Evolutionary conservation across 2,113 vertebrate species (phyloP).

Genomic region (Puma concolor): DNA sequence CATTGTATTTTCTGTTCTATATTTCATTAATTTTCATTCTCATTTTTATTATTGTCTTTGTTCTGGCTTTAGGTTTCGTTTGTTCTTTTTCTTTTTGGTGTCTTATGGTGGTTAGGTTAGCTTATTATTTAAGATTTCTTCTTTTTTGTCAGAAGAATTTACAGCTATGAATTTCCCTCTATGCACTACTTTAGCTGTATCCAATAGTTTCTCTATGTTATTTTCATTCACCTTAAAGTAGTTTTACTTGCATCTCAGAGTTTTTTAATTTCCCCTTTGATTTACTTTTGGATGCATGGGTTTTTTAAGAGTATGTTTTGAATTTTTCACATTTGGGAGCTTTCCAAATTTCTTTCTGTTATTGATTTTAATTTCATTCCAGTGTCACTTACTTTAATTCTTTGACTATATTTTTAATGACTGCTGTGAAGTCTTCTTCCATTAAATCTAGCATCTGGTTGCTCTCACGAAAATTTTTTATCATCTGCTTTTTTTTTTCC

Average conservation of each 20-base stretch:
- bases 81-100: background rate
- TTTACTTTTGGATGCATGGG: background rate
- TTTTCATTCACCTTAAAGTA: background rate
- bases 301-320: background rate
- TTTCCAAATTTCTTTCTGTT: background rate
- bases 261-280: background rate
- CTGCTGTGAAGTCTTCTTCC: background rate
- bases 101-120: background rate
- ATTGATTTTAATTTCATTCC: background rate
- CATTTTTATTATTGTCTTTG: background rate
- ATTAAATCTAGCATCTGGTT: background rate
- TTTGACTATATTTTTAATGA: background rate
- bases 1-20: background rate
- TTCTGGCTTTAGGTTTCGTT: background rate
- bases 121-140: background rate
- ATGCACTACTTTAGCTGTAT: background rate
- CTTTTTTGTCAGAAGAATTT: background rate
- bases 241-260: background rate
- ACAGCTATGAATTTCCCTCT: background rate
- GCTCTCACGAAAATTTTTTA: background rate
- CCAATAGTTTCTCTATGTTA: background rate
- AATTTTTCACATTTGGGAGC: background rate
- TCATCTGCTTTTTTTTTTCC: background rate
- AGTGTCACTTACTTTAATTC: background rate
- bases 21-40: background rate